Evolutionary conservation across 2,113 vertebrate genomes (phyloP).

Genomic region (Oxyruncus cristatus): DNA sequence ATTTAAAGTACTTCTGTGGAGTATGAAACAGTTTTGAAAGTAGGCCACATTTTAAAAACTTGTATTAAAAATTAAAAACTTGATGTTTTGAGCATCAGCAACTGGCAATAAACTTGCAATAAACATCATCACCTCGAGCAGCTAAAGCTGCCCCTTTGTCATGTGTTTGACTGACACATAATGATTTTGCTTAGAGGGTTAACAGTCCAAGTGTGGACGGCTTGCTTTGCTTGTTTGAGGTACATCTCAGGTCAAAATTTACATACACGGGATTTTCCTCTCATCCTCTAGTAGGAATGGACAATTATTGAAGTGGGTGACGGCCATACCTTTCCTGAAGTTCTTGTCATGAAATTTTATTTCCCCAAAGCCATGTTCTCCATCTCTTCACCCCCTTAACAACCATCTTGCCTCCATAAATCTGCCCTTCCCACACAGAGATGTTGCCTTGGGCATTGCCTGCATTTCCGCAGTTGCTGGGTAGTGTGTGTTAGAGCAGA

Average conservation of each 20-base stretch:
- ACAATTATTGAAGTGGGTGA: not conserved
- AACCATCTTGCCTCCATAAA: not conserved
- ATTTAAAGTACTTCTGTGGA: not conserved
- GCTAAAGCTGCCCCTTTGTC: not conserved
- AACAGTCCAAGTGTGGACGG: not conserved
- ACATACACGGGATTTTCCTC: not conserved
- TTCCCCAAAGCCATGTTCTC: not conserved
- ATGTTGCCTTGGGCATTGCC: not conserved
- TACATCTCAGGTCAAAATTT: not conserved
- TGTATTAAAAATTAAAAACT: not conserved
- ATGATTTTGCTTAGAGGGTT: not conserved
- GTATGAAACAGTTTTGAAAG: not conserved
- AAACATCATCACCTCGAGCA: not conserved
- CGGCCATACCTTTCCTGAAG: not conserved
- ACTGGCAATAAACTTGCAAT: not conserved
- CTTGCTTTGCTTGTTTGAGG: not conserved
- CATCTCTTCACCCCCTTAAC: not conserved
- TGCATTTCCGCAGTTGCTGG: not conserved
- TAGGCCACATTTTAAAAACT: not conserved
- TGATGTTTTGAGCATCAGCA: not conserved
- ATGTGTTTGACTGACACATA: accelerated
- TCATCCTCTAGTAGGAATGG: not conserved
- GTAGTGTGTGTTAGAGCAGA: not conserved
- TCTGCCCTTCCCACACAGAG: not conserved
- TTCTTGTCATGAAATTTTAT: not conserved